phyloP scores from a whole-genome alignment of 30 jellyfish, hydroid and myxozoan species.

The Cassiopea xamachana region DNA sequence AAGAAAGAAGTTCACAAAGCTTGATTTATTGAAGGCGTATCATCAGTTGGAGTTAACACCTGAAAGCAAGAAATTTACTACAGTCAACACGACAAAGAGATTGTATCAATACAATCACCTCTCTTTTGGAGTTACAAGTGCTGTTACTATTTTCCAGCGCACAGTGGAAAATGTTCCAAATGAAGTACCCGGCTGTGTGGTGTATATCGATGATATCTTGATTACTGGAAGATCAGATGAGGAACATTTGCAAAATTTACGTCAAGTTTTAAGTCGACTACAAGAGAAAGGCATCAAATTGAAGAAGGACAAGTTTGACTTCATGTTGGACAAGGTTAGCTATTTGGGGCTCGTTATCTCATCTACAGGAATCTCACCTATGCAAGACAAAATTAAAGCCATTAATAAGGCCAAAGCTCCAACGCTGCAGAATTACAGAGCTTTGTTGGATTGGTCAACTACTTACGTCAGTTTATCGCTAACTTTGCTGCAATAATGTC shows the following conservation, averaged over 20 bases:
- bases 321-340: conserved; percentile 28
- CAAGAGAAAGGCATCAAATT: background rate
- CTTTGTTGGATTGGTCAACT: background rate
- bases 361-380: background rate
- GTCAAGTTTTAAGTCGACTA: conserved; percentile 14
- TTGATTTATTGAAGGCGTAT: conserved; percentile 44
- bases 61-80: conserved; percentile 13
- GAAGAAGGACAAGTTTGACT: background rate
- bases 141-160: conserved; percentile 37
- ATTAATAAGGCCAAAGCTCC: background rate
- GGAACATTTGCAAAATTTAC: conserved; percentile 29
- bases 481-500: background rate
- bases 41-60: conserved; percentile 14
- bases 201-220: conserved; percentile 32
- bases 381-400: background rate
- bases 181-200: conserved; percentile 23
- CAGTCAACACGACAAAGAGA: conserved; percentile 54
- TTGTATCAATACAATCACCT: conserved; percentile 21
- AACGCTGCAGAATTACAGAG: background rate
- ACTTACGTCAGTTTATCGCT: background rate
- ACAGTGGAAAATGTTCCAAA: conserved; percentile 45
- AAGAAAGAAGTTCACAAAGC: conserved; percentile 62
- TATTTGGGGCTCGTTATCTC: conserved; percentile 27
- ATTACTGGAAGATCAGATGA: conserved; percentile 30
- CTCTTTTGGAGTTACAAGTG: conserved; percentile 33